These are phyloP conservation scores for Urocynchramus pylzowi DNA, from an alignment of 2,113 vertebrate genomes.

Conservation along the genomic window DNA sequence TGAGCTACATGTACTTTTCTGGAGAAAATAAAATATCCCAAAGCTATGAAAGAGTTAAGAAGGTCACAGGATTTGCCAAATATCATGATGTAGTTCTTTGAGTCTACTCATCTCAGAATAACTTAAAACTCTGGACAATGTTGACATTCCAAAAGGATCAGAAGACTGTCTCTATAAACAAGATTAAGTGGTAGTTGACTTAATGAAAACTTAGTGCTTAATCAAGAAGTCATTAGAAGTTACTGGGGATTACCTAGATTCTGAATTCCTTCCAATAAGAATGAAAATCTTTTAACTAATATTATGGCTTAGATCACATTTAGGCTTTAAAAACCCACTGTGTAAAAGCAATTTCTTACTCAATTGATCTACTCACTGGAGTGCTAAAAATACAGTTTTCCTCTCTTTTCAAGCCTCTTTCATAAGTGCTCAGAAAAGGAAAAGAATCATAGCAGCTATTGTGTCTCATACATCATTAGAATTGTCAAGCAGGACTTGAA, in stretches of 20 bases:
- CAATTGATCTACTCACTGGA: not conserved
- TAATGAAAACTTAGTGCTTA: not conserved
- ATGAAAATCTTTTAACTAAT: not conserved
- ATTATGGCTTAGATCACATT: not conserved
- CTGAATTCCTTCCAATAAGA: not conserved
- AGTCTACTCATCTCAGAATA: not conserved
- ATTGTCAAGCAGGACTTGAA: not conserved
- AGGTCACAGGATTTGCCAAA: not conserved
- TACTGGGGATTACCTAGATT: not conserved
- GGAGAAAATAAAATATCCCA: not conserved
- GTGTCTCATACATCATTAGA: not conserved
- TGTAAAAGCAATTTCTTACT: not conserved
- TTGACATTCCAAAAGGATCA: not conserved
- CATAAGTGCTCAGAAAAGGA: not conserved
- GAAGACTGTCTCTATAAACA: not conserved
- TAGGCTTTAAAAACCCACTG: not conserved
- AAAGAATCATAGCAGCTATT: not conserved
- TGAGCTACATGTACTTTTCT: not conserved
- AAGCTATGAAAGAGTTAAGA: constrained; percentile 24
- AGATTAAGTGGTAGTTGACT: not conserved
- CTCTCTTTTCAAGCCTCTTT: not conserved
- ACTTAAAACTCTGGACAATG: not conserved
- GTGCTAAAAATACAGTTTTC: not conserved
- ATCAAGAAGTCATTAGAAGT: not conserved
- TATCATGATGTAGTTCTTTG: not conserved